Conservation (phyloP, 2,888 invertebrate species). For the Agrilus biguttatus region DNA sequence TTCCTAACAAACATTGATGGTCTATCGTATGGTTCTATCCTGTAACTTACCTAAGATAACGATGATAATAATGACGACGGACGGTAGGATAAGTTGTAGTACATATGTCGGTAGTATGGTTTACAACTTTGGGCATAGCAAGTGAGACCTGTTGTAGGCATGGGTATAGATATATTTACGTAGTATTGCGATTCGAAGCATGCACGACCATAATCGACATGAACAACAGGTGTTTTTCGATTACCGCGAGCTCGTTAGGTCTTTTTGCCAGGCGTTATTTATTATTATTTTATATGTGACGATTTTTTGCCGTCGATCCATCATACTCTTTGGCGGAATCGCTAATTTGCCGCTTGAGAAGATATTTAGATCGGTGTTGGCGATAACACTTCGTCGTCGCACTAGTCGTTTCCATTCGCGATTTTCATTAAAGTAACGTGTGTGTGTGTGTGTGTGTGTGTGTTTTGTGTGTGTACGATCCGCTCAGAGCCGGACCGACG, state of each 20-base stretch:
- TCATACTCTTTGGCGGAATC: constrained; percentile 7
- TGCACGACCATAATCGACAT: constrained; percentile 15
- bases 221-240: constrained; percentile 22
- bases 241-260: constrained; percentile 16
- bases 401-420: too few relatives aligned
- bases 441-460: too few relatives aligned
- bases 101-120: constrained; percentile 15
- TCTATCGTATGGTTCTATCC: too few relatives aligned
- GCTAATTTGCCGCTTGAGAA: constrained; percentile 7
- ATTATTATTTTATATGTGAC: constrained; percentile 20
- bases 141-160: constrained; percentile 5
- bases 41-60: not conserved
- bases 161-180: too few relatives aligned
- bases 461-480: too few relatives aligned
- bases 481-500: too few relatives aligned
- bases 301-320: constrained; percentile 12
- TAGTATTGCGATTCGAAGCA: constrained; percentile 19
- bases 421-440: too few relatives aligned
- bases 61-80: not conserved
- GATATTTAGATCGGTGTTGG: not conserved
- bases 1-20: too few relatives aligned
- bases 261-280: constrained; percentile 17
- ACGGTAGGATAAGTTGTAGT: constrained; percentile 17
- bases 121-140: constrained; percentile 17
- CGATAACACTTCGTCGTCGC: too few relatives aligned